Evolutionary conservation across 2,113 vertebrate species (phyloP).

Genomic region (Cyanocitta stelleri): DNA sequence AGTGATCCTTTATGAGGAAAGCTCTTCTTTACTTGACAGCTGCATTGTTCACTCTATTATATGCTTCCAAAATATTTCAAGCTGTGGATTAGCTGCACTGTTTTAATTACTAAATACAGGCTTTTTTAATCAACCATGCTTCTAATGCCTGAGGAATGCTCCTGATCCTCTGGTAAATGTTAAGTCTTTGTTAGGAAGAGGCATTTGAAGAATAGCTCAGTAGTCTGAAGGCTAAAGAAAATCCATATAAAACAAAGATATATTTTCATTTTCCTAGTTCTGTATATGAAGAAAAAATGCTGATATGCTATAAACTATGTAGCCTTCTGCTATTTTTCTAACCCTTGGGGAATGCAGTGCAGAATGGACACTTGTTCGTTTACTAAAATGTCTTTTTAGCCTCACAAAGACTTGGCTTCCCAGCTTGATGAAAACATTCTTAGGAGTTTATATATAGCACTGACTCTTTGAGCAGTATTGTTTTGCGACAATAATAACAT

Average conservation of each 20-base stretch:
- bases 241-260: conserved; percentile 62
- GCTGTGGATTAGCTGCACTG: conserved; percentile 50
- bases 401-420: conserved; percentile 65
- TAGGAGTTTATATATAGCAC: conserved; percentile 68
- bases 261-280: conserved; percentile 40
- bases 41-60: neutral
- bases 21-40: conserved; percentile 42
- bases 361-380: conserved; percentile 70
- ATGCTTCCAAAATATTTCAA: conserved; percentile 56
- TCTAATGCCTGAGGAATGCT: conserved; percentile 65
- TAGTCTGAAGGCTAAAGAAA: conserved; percentile 49
- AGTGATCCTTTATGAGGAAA: conserved; percentile 40
- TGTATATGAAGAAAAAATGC: conserved; percentile 45
- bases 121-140: conserved; percentile 56
- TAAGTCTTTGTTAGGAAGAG: conserved; percentile 66
- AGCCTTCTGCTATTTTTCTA: conserved; percentile 67
- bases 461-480: conserved; percentile 64
- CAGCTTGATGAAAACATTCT: conserved; percentile 70
- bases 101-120: conserved; percentile 62
- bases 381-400: conserved; percentile 60
- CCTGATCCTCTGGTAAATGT: conserved; percentile 56
- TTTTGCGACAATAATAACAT: conserved; percentile 70
- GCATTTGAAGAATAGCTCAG: conserved; percentile 46
- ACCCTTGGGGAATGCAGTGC: conserved; percentile 55
- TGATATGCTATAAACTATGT: conserved; percentile 47